Evolutionary conservation across 1,140 invertebrate genomes (phyloP).

Genomic region (Ephestia elutella): DNA sequence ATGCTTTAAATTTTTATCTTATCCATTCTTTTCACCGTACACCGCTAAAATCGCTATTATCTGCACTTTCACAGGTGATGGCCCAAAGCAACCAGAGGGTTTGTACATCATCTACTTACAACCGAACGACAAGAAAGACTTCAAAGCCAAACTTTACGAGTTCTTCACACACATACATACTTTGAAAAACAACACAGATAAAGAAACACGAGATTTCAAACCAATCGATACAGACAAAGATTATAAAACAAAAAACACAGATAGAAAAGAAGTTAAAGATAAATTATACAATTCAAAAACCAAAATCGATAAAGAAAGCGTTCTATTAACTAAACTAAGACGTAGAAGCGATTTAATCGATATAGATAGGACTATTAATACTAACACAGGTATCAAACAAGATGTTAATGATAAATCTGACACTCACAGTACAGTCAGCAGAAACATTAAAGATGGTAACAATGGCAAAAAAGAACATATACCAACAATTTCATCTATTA

Average conservation of each 20-base stretch:
- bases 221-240: neutral
- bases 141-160: slow-evolving; percentile 5
- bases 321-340: neutral
- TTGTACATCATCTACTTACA: slow-evolving; percentile 30
- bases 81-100: slow-evolving; percentile 11
- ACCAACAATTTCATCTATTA: too few species aligned
- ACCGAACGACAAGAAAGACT: slow-evolving; percentile 13
- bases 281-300: neutral
- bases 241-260: neutral
- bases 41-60: too few species aligned
- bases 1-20: too few species aligned
- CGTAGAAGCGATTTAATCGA: too few species aligned
- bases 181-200: neutral
- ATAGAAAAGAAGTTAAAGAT: neutral
- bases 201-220: neutral
- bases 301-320: neutral
- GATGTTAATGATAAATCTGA: too few species aligned
- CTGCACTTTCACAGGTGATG: neutral
- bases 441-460: too few species aligned
- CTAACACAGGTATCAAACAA: too few species aligned
- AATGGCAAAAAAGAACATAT: too few species aligned
- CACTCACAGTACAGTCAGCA: too few species aligned
- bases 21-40: too few species aligned
- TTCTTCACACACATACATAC: slow-evolving; percentile 11
- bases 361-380: too few species aligned